A percentile compares a stretch with the other conserved stretches of the same genome.
phyloP scores from a whole-genome alignment of 1,140 invertebrate genomes.

The Octopus sinensis region DNA sequence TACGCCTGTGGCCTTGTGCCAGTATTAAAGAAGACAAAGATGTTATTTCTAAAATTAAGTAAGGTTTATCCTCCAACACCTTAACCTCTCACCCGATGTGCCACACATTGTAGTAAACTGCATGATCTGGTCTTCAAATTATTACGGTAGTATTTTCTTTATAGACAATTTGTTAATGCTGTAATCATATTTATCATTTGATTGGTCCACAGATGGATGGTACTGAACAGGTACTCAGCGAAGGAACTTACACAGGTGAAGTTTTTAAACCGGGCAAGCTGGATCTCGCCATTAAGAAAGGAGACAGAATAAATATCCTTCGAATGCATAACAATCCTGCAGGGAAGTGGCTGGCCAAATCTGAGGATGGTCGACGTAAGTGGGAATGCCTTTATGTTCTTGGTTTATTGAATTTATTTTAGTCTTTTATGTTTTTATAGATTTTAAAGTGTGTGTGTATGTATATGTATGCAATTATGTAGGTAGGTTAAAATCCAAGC shows the following conservation, averaged over 20 bases:
- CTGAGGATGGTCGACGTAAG: neutral
- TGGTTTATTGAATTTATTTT: neutral
- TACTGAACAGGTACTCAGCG: neutral
- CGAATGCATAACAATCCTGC: constrained; percentile 7
- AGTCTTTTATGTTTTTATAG: neutral
- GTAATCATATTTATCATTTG: neutral
- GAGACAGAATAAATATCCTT: constrained; percentile 1
- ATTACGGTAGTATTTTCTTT: too few relatives aligned
- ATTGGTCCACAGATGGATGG: constrained; percentile 3
- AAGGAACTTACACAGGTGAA: neutral
- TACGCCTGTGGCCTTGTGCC: too few relatives aligned
- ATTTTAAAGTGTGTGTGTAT: neutral
- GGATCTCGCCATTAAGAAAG: neutral
- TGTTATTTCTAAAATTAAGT: too few relatives aligned
- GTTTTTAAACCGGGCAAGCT: neutral
- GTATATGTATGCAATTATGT: neutral
- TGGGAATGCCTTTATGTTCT: neutral
- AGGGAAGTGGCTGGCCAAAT: neutral
- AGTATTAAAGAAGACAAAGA: too few relatives aligned
- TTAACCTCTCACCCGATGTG: too few relatives aligned
- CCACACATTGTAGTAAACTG: too few relatives aligned
- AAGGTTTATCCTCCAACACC: too few relatives aligned
- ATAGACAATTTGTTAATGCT: too few relatives aligned
- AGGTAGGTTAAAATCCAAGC: neutral
- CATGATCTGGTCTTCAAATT: neutral